Evolutionary conservation across 1,140 invertebrate genomes (phyloP), one percentile per base, ranked within the genome.

Genomic region (Bombus haemorrhoidalis): DNA sequence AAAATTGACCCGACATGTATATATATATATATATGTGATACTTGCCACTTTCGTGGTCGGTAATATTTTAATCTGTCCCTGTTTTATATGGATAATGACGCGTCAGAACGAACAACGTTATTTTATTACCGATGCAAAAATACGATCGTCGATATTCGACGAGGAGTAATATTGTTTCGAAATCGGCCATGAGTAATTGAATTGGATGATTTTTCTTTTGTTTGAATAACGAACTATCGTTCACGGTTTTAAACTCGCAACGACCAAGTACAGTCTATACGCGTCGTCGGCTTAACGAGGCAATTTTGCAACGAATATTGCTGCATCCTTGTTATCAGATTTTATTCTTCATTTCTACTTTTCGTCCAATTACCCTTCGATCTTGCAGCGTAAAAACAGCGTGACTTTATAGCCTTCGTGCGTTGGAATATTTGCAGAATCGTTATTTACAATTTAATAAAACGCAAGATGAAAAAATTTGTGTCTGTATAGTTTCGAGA

Each of bases 81-180:
- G 47, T 6, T 47, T 64, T 66, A 53, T 15, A 34, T 34, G 64
- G 43, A 69, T 69, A 57, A 57, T 59, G 25, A 57, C 25, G 22
- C 25, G 34, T 3, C 39, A 18, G 8, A 12, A 25, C 3, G 28
- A 34, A 47, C 41, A 25, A 34, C 37, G 37, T 57, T 78, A 71
- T 78, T 78, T 57, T 78, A 78, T 78, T 78, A 59, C 59, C 53
- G 41, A 75, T 32, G 15, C 25, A 22, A 83, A 83, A 53, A 37
- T 82, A 82, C 57, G 25, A 8, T 37, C 10, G 9, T 41, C 64
- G 43, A 47, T 47, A 9, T 9, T 22, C 15, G 9, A 32, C 39
- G 62, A 34, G 2, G 62, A 8, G 32, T 25, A 78, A 78, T 28
- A 79, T 47, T 12, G 77, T 43, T 12, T 68, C n/a, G 77, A 79